Evolutionary conservation across 2,888 invertebrate species (phyloP), one percentile per base, ranked within the genome.

Genomic region (Clepsis dumicolana): DNA sequence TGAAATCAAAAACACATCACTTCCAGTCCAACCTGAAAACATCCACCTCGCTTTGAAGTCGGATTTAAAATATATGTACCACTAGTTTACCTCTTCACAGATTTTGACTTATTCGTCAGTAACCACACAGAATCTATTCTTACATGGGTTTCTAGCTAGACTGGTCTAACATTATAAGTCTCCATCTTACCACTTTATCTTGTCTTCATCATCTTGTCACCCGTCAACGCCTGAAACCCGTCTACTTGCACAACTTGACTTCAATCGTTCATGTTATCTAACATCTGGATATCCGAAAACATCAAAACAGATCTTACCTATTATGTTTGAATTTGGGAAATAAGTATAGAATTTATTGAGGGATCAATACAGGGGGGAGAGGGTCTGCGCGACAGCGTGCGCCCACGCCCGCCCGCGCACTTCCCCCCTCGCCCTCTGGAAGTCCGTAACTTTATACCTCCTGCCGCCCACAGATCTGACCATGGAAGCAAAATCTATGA

Each of bases 341-440:
- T 86, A 86, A 83, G 82, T 86, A 84, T 83, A 82, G 85, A 88
- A 87, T 67, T 70, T 66, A 85, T 85, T 82, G 76, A 77, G 79
- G 91, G 91, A 93, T 93, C 93, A 91, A 93, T 93, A 93, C 83
- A 72, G 75, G 75, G 75, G 81, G 80, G 81, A 74, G 80, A 79
- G 77, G n/a, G n/a, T n/a, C 75, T 90, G 91, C 89, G 90, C 89
- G 86, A 79, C 72, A 77, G 72, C 63, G 75, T 79, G 81, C 83
- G 83, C 85, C 85, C 86, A 84, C 87, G 85, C 82, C 81, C 84
- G 80, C 82, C 80, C 81, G 79, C 80, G 74, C 79, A 57, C 76
- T 73, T 77, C 66, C 71, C 72, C 71, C 70, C 73, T 64, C 78
- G 71, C 77, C 79, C 83, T 78, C 74, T 70, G 71, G 72, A 72